Evolutionary conservation across 2,797 vertebrate species (phyloP), one percentile per base, ranked within the genome.

Genomic region (Austrolebias charrua): DNA sequence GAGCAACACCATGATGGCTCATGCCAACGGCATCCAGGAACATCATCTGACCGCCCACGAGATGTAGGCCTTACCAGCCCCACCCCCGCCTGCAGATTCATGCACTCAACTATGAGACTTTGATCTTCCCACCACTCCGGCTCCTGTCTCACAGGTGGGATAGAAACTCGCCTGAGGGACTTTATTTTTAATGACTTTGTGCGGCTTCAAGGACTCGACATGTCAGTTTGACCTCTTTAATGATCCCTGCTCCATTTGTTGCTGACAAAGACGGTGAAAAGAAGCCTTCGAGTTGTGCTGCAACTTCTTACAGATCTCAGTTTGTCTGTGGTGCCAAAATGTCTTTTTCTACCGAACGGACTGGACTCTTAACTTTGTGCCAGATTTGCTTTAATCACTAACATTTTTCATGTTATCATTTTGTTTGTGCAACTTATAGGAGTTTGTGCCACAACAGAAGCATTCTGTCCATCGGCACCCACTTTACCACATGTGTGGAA

Each of bases 11-110:
- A 79, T 81, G 87, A 81, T 63, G 82, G 81, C 75, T 63, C 90
- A 93, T 63, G 93, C 95, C 66, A 97, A 97, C 4, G 94, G 96
- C 1, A 80, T 94, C 78, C 81, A 91, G 0, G 91, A 94, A 28
- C 95, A 95, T 74, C 95, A 95, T 71, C 92, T 93, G 4, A 90
- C 92, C 8, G 90, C 93, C 83, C 94, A 95, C 49, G 96, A 98
- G 80, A 95, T 97, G 90, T 98, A 95, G 92, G 73, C n/a, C 1
- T 40, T 63, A 66, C 83, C 90, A 75, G 55, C 38, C 9, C 38
- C 9, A 20, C 19, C 46, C 15, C 62, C 69, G 33, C 3, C 63
- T 47, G 57, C 68, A 50, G 58, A 35, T 16, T 9, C 44, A 55
- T 29, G 65, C 45, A 28, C 49, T 44, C 55, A 59, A 48, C 66